Evolutionary conservation across 2,888 invertebrate species (phyloP).

Genomic region (Melolontha melolontha): DNA sequence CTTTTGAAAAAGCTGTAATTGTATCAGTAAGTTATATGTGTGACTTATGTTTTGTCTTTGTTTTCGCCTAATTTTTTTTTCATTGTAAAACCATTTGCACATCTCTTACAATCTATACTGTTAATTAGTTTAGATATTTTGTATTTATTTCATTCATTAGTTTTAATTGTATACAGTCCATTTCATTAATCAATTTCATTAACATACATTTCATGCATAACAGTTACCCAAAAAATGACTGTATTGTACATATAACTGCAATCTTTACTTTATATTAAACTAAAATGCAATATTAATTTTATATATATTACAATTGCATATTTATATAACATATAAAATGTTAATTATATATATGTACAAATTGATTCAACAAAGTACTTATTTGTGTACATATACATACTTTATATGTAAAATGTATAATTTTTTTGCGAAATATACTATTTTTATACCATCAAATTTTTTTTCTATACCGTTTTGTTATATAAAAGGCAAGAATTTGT

Average conservation of each 20-base stretch:
- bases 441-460: constrained; percentile 23
- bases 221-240: constrained; percentile 40
- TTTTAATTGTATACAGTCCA: constrained; percentile 8
- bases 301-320: constrained; percentile 27
- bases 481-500: too few species aligned
- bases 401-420: constrained; percentile 35
- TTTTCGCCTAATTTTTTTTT: neutral
- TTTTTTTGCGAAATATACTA: constrained; percentile 32
- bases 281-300: constrained; percentile 40
- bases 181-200: constrained; percentile 13
- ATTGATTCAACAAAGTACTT: constrained; percentile 22
- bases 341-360: constrained; percentile 34
- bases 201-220: constrained; percentile 19
- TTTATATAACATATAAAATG: constrained; percentile 30
- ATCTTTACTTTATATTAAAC: constrained; percentile 30
- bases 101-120: constrained; percentile 18
- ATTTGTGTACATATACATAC: constrained; percentile 26
- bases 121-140: constrained; percentile 37
- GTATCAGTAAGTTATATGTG: constrained; percentile 20
- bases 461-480: too few species aligned
- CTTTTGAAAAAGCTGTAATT: neutral
- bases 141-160: constrained; percentile 38
- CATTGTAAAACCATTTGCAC: neutral
- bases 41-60: constrained; percentile 1
- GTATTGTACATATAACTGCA: constrained; percentile 35